Percentiles rank a stretch among this genome's conserved stretches.
Evolutionary conservation across 1,140 invertebrate species (phyloP).

Genomic region (Pteromalus puparum): DNA sequence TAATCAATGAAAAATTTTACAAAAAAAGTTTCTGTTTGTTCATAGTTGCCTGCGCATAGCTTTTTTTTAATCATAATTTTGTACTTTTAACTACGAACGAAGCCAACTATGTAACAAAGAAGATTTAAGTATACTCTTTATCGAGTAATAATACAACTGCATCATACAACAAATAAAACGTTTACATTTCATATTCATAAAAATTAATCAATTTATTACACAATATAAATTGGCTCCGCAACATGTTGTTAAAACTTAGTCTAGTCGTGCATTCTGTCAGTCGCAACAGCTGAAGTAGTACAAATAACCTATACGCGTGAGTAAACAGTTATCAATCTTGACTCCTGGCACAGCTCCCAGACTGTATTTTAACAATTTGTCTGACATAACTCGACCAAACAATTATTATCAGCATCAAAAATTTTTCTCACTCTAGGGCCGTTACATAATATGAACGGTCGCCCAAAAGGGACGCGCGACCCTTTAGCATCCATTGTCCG

Average conservation of each 20-base stretch:
- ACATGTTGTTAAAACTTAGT: not conserved
- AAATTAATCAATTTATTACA: not conserved
- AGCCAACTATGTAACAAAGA: not conserved
- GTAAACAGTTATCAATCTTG: not conserved
- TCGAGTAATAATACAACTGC: not conserved
- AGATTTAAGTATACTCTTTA: not conserved
- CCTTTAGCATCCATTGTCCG: not conserved
- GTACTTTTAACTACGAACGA: not conserved
- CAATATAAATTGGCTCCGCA: not conserved
- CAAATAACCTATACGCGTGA: not conserved
- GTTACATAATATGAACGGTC: slow-evolving; percentile 15
- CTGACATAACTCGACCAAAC: not conserved
- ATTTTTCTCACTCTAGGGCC: not conserved
- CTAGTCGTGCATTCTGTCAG: not conserved
- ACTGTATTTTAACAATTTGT: slow-evolving; percentile 1
- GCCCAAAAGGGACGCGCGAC: slow-evolving; percentile 25
- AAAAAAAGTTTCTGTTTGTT: not conserved
- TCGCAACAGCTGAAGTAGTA: not conserved
- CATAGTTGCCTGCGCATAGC: not conserved
- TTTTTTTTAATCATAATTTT: not conserved
- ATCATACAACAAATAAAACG: not conserved
- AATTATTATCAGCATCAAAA: not conserved
- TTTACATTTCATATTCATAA: not conserved
- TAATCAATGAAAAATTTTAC: not conserved
- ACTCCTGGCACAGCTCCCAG: not conserved